Percentiles rank a stretch among this genome's conserved stretches.
Evolutionary conservation across 2,888 invertebrate species (phyloP).

Genomic region (Parnassius glacialis): DNA sequence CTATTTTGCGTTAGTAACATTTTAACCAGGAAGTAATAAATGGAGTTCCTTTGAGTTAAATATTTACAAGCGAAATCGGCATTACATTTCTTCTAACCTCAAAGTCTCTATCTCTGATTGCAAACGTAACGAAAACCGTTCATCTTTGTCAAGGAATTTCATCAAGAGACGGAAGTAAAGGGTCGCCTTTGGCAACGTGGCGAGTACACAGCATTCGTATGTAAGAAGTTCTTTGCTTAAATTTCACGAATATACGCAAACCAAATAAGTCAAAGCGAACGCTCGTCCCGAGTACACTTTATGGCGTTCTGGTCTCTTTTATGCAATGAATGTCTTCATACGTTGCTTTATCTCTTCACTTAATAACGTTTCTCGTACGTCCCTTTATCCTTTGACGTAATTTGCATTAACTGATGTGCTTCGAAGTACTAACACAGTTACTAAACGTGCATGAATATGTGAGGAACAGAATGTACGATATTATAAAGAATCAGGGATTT

Average conservation of each 20-base stretch:
- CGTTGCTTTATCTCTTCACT: constrained; percentile 28
- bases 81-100: constrained; percentile 2
- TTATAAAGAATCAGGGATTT: not conserved
- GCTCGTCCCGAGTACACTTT: constrained; percentile 34
- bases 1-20: constrained; percentile 28
- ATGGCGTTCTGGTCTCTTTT: constrained; percentile 40
- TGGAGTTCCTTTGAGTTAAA: constrained; percentile 8
- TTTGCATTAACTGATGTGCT: constrained; percentile 52
- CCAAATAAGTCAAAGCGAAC: constrained; percentile 43
- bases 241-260: constrained; percentile 37
- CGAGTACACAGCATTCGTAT: constrained; percentile 29
- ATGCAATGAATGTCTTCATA: constrained; percentile 31
- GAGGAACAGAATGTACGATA: not conserved
- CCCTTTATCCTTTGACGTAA: constrained; percentile 46
- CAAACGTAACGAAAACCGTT: constrained; percentile 7
- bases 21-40: constrained; percentile 6
- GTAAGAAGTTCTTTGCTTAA: constrained; percentile 35
- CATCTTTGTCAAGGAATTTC: constrained; percentile 11
- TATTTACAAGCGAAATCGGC: constrained; percentile 9
- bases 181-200: constrained; percentile 26
- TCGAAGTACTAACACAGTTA: constrained; percentile 32
- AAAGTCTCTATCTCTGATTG: constrained; percentile 11
- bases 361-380: constrained; percentile 43
- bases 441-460: not conserved
- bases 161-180: constrained; percentile 16